Evolutionary conservation across 2,888 invertebrate genomes (phyloP).

Genomic region (Acanthosepion pharaonis): DNA sequence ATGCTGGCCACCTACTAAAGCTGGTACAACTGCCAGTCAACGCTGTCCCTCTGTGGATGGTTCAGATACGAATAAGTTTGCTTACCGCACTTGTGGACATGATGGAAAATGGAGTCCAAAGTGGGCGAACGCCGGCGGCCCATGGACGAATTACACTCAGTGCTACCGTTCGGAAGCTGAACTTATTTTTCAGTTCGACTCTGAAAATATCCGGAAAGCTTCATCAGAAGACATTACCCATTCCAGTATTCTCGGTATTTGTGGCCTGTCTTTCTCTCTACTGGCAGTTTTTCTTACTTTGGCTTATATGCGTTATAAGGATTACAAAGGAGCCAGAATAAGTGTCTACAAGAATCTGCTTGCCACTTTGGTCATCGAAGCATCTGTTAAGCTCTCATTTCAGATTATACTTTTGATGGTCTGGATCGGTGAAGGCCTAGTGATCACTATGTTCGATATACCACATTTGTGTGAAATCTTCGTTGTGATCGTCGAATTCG

Average conservation of each 20-base stretch:
- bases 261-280: slow-evolving; percentile 36
- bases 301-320: slow-evolving; percentile 42
- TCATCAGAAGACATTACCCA: neutral
- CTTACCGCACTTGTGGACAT: slow-evolving; percentile 53
- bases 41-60: slow-evolving; percentile 55
- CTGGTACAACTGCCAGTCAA: slow-evolving; percentile 51
- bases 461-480: slow-evolving; percentile 35
- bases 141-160: neutral
- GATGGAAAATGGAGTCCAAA: slow-evolving; percentile 53
- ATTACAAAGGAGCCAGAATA: neutral
- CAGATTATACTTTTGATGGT: slow-evolving; percentile 45
- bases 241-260: slow-evolving; percentile 40
- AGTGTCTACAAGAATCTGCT: slow-evolving; percentile 25
- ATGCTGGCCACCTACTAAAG: slow-evolving; percentile 58
- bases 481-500: slow-evolving; percentile 40
- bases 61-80: slow-evolving; percentile 50
- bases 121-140: neutral
- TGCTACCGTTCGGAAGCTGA: slow-evolving; percentile 42
- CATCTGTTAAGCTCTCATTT: slow-evolving; percentile 35
- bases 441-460: slow-evolving; percentile 38
- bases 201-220: slow-evolving; percentile 34
- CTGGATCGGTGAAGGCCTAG: neutral
- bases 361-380: slow-evolving; percentile 38
- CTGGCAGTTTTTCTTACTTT: slow-evolving; percentile 14
- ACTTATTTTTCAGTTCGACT: slow-evolving; percentile 33